A percentile compares a stretch with the other conserved stretches of the same genome.
These are phyloP conservation scores for Numenius phaeopus DNA, from an alignment of 2,797 vertebrate species.

Conservation along the genomic window DNA sequence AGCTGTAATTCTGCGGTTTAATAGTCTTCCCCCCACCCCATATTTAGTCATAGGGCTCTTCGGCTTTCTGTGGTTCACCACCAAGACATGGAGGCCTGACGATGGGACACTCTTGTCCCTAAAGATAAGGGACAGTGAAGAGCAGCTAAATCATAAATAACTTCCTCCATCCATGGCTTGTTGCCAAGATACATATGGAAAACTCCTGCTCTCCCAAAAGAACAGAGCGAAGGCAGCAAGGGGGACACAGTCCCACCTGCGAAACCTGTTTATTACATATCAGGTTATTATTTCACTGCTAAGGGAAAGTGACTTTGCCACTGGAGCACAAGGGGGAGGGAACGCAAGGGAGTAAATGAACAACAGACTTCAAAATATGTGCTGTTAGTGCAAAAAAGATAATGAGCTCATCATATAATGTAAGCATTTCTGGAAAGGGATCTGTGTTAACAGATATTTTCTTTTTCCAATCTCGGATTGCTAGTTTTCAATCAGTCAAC, in stretches of 20 bases:
- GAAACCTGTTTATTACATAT: background rate
- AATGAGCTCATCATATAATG: background rate
- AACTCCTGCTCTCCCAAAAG: background rate
- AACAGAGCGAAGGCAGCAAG: background rate
- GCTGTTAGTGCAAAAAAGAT: background rate
- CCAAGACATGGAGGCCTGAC: background rate
- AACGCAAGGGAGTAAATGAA: background rate
- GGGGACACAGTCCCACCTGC: background rate
- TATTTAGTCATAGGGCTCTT: background rate
- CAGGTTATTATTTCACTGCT: background rate
- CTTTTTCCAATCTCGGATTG: background rate
- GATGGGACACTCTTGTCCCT: background rate
- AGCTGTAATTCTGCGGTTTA: background rate
- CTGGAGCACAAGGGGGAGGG: background rate
- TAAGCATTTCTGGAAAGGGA: background rate
- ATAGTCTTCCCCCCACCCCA: background rate
- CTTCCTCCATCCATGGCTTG: background rate
- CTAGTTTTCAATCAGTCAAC: background rate
- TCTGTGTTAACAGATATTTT: background rate
- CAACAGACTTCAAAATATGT: background rate
- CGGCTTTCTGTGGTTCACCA: background rate
- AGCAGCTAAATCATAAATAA: background rate
- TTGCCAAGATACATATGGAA: background rate
- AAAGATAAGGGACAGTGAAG: background rate
- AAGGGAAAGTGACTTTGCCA: background rate